Conservation (phyloP, 2,888 invertebrate species). For the Hydrotaea cyrtoneurina region DNA sequence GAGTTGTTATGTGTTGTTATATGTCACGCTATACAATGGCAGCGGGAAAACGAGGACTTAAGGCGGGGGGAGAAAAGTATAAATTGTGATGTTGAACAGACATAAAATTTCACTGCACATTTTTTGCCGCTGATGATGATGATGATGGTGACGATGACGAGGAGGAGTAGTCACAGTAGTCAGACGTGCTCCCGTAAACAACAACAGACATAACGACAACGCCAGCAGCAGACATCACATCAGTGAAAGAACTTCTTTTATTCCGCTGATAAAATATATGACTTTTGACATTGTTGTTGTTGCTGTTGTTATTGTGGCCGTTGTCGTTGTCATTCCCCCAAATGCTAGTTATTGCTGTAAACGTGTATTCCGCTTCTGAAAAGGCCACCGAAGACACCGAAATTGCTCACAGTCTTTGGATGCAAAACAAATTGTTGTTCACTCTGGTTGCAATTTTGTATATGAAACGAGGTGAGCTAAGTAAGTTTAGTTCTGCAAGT, state of each 20-base stretch:
- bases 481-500: too few relatives aligned
- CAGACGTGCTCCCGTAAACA: not conserved
- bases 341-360: not conserved
- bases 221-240: not conserved
- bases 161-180: not conserved
- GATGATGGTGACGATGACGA: constrained; percentile 1
- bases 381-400: not conserved
- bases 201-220: constrained; percentile 12
- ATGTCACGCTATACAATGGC: constrained; percentile 51
- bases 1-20: constrained; percentile 49
- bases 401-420: not conserved
- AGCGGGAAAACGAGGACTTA: not conserved
- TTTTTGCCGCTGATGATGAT: constrained; percentile 37
- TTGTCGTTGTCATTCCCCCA: not conserved
- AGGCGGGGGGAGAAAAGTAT: constrained; percentile 2
- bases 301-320: not conserved
- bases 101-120: constrained; percentile 48
- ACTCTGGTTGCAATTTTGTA: not conserved
- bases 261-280: constrained; percentile 17
- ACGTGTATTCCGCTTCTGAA: not conserved
- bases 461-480: not conserved
- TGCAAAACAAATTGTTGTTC: not conserved
- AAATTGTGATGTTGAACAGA: constrained; percentile 43
- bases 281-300: constrained; percentile 23
- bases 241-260: not conserved